Evolutionary conservation across 2,797 vertebrate genomes (phyloP).

Genomic region (Tangara arthus): DNA sequence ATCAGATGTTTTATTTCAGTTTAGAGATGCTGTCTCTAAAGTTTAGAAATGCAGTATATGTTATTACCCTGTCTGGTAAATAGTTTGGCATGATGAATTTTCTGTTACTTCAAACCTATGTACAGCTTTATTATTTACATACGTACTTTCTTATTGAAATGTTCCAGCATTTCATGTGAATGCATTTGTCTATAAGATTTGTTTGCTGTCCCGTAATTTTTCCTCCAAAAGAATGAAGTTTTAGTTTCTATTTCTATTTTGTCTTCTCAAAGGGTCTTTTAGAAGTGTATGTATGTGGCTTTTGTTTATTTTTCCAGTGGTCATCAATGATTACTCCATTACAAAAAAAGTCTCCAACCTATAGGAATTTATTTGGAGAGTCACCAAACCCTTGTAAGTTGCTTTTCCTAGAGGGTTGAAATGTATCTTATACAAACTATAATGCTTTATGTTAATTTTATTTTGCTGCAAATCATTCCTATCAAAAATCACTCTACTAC

Average conservation of each 20-base stretch:
- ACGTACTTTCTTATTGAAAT: background rate
- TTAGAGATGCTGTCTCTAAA: conserved; percentile 32
- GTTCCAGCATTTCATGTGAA: background rate
- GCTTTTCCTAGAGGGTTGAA: background rate
- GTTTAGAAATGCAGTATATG: background rate
- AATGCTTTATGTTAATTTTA: background rate
- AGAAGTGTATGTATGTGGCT: background rate
- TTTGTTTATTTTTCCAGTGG: background rate
- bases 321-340: background rate
- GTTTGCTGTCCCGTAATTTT: background rate
- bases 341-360: background rate
- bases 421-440: background rate
- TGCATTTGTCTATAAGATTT: background rate
- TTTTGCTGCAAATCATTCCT: background rate
- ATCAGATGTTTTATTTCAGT: conserved; percentile 50
- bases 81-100: conserved; percentile 15
- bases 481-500: background rate
- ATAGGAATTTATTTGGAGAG: background rate
- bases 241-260: background rate
- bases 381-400: background rate
- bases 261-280: background rate
- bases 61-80: conserved; percentile 4
- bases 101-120: conserved; percentile 2
- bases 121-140: conserved; percentile 15
- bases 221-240: background rate